Percentiles rank a stretch among this genome's conserved stretches.
phyloP scores from a whole-genome alignment of 2,888 invertebrate species.

The Arge pagana region DNA sequence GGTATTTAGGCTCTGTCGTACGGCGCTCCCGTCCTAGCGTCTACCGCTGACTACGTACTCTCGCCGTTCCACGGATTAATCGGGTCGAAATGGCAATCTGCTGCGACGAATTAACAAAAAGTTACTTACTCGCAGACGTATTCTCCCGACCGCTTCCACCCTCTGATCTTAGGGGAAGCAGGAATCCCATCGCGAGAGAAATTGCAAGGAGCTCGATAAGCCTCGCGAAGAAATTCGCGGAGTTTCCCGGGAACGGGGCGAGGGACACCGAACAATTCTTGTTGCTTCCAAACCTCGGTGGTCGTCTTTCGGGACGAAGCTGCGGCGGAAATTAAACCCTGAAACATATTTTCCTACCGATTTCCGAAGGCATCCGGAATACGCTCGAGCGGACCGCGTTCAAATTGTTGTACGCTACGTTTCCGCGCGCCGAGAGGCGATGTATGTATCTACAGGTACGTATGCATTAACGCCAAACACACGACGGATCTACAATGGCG shows the following conservation, averaged over 20 bases:
- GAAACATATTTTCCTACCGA: constrained; percentile 9
- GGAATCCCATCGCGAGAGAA: constrained; percentile 12
- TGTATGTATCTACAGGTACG: too few species aligned
- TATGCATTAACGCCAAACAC: too few species aligned
- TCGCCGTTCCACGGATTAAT: constrained; percentile 41
- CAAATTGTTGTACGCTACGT: too few species aligned
- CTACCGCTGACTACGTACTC: constrained; percentile 26
- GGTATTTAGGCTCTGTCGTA: constrained; percentile 46
- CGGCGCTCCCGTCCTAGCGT: not conserved
- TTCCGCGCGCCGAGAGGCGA: not conserved
- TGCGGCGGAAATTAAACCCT: not conserved
- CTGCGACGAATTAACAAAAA: constrained; percentile 12
- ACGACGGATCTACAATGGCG: constrained; percentile 12
- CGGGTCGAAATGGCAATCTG: constrained; percentile 30
- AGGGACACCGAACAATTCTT: too few species aligned
- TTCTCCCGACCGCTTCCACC: constrained; percentile 10
- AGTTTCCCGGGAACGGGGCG: not conserved
- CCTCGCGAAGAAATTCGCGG: constrained; percentile 11
- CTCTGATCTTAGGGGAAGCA: constrained; percentile 17
- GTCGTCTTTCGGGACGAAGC: not conserved
- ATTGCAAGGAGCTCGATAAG: constrained; percentile 15
- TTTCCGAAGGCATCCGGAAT: constrained; percentile 16
- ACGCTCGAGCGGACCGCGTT: too few species aligned
- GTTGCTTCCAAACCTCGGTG: not conserved
- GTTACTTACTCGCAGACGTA: constrained; percentile 8